Conservation (phyloP, 2,797 vertebrate species). For the Momotus momota region DNA sequence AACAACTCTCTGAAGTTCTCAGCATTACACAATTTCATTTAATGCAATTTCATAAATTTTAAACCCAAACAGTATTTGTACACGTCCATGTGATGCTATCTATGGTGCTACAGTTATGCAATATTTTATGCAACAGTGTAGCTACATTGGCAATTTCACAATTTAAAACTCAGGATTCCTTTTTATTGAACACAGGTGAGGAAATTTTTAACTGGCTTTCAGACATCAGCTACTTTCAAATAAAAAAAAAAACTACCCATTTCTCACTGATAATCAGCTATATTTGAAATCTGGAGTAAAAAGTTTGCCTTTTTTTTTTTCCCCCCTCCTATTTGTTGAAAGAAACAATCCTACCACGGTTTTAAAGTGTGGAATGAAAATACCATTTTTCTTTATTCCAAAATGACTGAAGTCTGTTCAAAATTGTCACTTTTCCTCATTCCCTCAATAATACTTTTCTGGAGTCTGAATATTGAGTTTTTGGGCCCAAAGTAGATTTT, state of each 20-base stretch:
- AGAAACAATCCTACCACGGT: background rate
- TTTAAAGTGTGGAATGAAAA: background rate
- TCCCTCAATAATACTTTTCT: background rate
- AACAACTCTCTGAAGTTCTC: background rate
- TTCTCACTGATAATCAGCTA: background rate
- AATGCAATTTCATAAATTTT: slow-evolving; percentile 28
- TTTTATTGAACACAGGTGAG: background rate
- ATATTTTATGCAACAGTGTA: slow-evolving; percentile 22
- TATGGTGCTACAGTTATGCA: background rate
- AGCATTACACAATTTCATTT: background rate
- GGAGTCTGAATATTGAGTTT: background rate
- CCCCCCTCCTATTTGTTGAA: background rate
- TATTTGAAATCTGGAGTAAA: background rate
- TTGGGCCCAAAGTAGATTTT: background rate
- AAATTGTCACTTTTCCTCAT: background rate
- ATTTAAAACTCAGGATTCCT: slow-evolving; percentile 21
- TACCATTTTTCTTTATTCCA: background rate
- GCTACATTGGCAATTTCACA: slow-evolving; percentile 23
- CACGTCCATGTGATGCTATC: slow-evolving; percentile 7
- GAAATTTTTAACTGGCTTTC: background rate
- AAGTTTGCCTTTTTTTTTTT: background rate
- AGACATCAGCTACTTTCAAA: background rate
- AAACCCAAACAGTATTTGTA: slow-evolving; percentile 14
- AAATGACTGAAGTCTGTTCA: background rate
- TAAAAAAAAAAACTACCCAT: background rate